Percentiles rank a stretch among this genome's conserved stretches.
Evolutionary conservation across 2,113 vertebrate genomes (phyloP).

Genomic region (Clinocottus analis): DNA sequence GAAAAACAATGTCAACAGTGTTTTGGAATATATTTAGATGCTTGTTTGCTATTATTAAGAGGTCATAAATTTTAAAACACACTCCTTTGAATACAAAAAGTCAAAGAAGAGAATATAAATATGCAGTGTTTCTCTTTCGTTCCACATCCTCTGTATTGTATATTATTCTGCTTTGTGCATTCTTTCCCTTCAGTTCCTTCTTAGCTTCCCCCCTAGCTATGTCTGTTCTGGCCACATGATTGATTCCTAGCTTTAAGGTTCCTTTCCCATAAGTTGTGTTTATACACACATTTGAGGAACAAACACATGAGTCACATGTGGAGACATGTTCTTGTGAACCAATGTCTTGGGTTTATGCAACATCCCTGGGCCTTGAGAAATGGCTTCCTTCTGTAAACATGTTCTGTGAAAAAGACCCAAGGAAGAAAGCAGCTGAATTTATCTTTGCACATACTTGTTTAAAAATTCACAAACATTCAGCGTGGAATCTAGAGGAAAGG

Average conservation of each 20-base stretch:
- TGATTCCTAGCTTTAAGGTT: background rate
- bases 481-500: constrained; percentile 38
- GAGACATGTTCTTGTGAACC: constrained; percentile 58
- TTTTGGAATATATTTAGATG: constrained; percentile 33
- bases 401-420: constrained; percentile 43
- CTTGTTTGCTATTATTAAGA: constrained; percentile 30
- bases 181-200: constrained; percentile 29
- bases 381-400: constrained; percentile 73
- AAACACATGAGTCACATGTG: constrained; percentile 74
- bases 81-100: fast-evolving
- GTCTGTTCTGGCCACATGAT: constrained; percentile 40
- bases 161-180: constrained; percentile 50
- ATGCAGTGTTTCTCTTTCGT: background rate
- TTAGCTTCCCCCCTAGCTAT: constrained; percentile 24
- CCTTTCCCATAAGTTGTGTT: constrained; percentile 35
- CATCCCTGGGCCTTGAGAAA: constrained; percentile 67
- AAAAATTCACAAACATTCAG: constrained; percentile 30
- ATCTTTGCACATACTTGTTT: constrained; percentile 60
- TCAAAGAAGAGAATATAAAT: background rate
- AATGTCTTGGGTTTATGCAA: constrained; percentile 70
- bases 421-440: constrained; percentile 51
- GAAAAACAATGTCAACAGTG: constrained; percentile 60
- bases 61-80: background rate
- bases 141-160: constrained; percentile 54
- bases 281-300: constrained; percentile 46